Evolutionary conservation across 1,140 invertebrate species (phyloP), one percentile per base, ranked within the genome.

Genomic region (Cotesia vestalis): DNA sequence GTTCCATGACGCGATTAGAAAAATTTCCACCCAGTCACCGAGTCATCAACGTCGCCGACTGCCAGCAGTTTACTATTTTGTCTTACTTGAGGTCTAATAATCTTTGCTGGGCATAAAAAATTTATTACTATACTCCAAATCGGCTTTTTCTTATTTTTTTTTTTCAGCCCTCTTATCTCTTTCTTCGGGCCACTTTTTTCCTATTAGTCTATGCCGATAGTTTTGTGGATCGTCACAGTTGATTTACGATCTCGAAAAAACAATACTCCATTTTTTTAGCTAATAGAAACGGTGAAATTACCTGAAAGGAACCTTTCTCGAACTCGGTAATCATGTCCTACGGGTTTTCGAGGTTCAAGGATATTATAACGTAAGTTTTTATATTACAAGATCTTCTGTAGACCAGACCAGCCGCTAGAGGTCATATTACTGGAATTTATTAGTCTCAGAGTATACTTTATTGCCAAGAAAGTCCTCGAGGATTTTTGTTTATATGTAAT

Each of bases 191-290:
- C 6, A 11, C 40, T 46, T 57, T 57, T 14, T 57, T 57, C 12
- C 53, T 20, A 14, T 14, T 14, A 34, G 40, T 46, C 5, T 46
- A 46, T 11, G 5, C 40, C 40, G 40, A 11, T 46, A 20, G 55
- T 35, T 59, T 55, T 36, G 66, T 57, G 52, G 66, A 36, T 59
- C 66, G 66, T 57, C 27, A 27, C 66, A 53, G 51, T 68, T 68
- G 66, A 68, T 35, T 68, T 53, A 55, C 36, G 11, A 59, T 11
- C 66, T 68, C 36, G 27, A 57, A 68, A 68, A 36, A 57, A 46
- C 8, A 46, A 46, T 46, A 34, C 4, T 20, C 11, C 4, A 52
- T 46, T 46, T 46, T 46, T 46, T 46, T 52, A 53, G 9, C 8
- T 9, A 46, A 46, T 46, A 46, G 40, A 46, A 46, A 46, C 6